Base-by-base conservation (phyloP, 2,113 vertebrate genomes). In the Sinocyclocheilus rhinocerous region DNA sequence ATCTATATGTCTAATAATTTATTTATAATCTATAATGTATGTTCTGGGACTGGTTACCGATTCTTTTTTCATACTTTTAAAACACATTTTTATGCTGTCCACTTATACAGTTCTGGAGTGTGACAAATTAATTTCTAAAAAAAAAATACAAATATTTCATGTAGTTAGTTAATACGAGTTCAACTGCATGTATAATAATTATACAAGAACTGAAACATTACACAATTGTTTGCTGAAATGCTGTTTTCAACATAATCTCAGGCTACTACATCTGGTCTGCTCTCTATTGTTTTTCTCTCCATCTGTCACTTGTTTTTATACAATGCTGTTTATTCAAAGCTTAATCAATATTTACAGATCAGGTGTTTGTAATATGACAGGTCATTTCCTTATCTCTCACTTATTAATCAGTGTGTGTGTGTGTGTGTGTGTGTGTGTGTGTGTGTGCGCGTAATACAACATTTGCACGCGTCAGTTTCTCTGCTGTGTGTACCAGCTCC, bases 331-430 rank as follows among this genome's bases (percentile, higher is more conserved):
- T 81, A 29, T 24, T 48, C 45, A 67, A 65, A 67, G 79, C 4
- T 4, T 12, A 50, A 67, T 65, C 81, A 83, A 57, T 83, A 83
- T 83, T 83, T 83, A 69, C 65, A 48, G 50, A 83, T n/a, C 65
- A 70, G 65, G 65, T 39, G 65, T 72, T 48, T 83, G 67, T 72
- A 83, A 83, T 36, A 83, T 72, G 81, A 83, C 26, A 55, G 81
- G 81, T 83, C 48, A 36, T 83, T 72, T 83, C 81, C 81, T 83
- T 72, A 72, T 72, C 65, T n/a, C 67, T 83, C 65, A 83, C 65
- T 83, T 83, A 83, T 83, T 83, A 83, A 79, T 59, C 26, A n/a
- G n/a, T n/a, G n/a, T n/a, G n/a, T n/a, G n/a, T n/a, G n/a, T n/a
- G n/a, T 67, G 16, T 67, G 24, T 67, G 36, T 59, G 36, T 63